Evolutionary conservation across 2,797 vertebrate genomes (phyloP).

Genomic region (Telmatherina bonti): DNA sequence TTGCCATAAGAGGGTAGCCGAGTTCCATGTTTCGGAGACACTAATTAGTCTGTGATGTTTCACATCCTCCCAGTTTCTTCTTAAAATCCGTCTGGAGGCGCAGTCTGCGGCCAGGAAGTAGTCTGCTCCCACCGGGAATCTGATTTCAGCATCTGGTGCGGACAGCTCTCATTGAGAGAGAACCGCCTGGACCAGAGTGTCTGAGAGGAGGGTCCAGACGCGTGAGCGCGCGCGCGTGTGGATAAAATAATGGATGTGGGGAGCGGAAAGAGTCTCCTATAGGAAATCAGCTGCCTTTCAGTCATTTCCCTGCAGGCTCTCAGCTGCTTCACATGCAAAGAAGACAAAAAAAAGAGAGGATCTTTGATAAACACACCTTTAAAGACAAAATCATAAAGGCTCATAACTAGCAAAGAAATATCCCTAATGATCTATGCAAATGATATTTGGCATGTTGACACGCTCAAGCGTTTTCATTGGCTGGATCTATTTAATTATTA

Average conservation of each 20-base stretch:
- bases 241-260: background rate
- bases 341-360: no score
- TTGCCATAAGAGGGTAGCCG: slow-evolving; percentile 86
- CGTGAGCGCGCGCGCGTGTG: slow-evolving; percentile 1
- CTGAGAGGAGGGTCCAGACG: no score
- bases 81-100: no score
- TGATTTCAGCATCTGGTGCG: slow-evolving; percentile 57
- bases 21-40: slow-evolving; percentile 65
- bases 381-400: background rate
- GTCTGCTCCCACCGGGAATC: slow-evolving; percentile 14
- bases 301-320: slow-evolving; percentile 37
- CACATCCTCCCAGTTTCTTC: slow-evolving; percentile 17
- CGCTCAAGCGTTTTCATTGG: slow-evolving; percentile 15
- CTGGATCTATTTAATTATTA: background rate
- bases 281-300: slow-evolving; percentile 30
- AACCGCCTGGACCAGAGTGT: slow-evolving; percentile 9
- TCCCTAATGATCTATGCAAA: background rate
- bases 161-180: slow-evolving; percentile 53
- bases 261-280: slow-evolving; percentile 1
- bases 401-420: background rate
- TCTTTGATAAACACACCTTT: background rate
- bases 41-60: slow-evolving; percentile 45
- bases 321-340: slow-evolving; percentile 16
- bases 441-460: background rate
- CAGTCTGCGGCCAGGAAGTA: slow-evolving; percentile 2